Conservation (phyloP, 2,888 invertebrate species). For the Cancer borealis region DNA sequence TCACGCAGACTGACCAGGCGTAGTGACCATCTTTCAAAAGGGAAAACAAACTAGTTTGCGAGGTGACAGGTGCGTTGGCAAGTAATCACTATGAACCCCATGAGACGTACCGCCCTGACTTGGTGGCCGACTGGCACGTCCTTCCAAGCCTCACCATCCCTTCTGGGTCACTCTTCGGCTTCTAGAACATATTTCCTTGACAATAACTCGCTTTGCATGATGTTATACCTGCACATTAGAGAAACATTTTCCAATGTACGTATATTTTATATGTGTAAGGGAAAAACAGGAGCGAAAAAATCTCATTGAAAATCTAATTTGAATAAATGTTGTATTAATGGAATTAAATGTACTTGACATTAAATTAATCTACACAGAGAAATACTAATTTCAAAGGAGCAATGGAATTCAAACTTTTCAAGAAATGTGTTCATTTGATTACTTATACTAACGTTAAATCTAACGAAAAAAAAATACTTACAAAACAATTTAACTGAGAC, state of each 20-base stretch:
- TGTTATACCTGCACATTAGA: too few relatives aligned
- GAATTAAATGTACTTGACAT: too few relatives aligned
- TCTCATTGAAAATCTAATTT: too few relatives aligned
- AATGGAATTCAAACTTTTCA: too few relatives aligned
- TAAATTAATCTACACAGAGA: too few relatives aligned
- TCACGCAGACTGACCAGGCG: not conserved
- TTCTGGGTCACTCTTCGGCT: not conserved
- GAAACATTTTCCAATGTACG: not conserved
- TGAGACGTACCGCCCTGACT: not conserved
- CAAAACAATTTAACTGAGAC: too few relatives aligned
- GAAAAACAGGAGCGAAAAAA: too few relatives aligned
- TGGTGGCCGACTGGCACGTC: not conserved
- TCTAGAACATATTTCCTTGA: not conserved
- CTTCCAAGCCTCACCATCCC: not conserved
- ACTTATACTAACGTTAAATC: too few relatives aligned
- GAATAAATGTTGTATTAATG: too few relatives aligned
- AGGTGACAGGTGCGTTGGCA: conserved; percentile 36
- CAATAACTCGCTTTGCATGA: not conserved
- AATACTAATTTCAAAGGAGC: too few relatives aligned
- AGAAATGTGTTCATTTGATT: too few relatives aligned
- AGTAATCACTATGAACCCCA: not conserved
- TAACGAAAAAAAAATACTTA: too few relatives aligned
- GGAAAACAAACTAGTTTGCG: conserved; percentile 41
- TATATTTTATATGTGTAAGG: not conserved
- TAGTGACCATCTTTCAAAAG: not conserved